Conservation (phyloP, 2,113 vertebrate genomes). For the Brienomyrus brachyistius region DNA sequence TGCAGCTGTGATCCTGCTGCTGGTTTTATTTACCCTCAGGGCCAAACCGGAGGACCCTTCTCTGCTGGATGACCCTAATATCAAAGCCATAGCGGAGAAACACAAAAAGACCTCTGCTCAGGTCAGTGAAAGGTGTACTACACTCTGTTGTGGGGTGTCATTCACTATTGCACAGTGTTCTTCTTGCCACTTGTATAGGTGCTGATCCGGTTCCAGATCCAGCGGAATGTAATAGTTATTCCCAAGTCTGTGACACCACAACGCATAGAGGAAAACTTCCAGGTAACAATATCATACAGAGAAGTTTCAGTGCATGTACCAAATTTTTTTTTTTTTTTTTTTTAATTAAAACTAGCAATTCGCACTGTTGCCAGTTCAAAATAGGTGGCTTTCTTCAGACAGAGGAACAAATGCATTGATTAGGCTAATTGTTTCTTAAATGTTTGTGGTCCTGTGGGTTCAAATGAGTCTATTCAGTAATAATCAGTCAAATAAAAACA, state of each 20-base stretch:
- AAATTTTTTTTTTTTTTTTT: background rate
- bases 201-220: constrained; percentile 77
- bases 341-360: background rate
- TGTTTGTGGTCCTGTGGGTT: background rate
- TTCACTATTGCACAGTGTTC: background rate
- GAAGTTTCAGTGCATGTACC: background rate
- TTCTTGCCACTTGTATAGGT: constrained; percentile 52
- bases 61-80: constrained; percentile 73
- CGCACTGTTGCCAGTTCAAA: no score
- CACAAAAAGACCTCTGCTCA: constrained; percentile 84
- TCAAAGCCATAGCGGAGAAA: constrained; percentile 76
- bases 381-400: background rate
- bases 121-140: constrained; percentile 50
- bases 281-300: constrained; percentile 54
- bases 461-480: background rate
- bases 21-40: constrained; percentile 52
- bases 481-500: background rate
- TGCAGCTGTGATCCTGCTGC: background rate
- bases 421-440: background rate
- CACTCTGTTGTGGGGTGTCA: background rate
- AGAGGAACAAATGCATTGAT: background rate
- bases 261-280: constrained; percentile 74
- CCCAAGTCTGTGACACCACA: constrained; percentile 71
- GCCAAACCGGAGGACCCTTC: constrained; percentile 83
- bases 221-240: constrained; percentile 78